phyloP scores from a whole-genome alignment of 2,797 vertebrate species.

The Helostoma temminkii region DNA sequence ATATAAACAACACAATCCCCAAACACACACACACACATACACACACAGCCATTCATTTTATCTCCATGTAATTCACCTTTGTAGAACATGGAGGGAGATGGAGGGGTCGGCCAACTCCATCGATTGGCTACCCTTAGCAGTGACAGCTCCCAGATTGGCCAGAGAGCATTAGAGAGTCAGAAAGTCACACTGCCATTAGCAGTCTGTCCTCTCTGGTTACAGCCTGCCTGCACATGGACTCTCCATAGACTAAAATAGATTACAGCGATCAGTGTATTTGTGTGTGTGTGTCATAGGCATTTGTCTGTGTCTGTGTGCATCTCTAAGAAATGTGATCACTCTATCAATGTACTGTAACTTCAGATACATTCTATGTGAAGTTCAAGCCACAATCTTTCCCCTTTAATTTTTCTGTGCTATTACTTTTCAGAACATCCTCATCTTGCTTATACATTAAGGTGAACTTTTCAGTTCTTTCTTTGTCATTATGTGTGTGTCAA shows the following conservation, averaged over 20 bases:
- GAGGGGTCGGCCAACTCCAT: conserved; percentile 66
- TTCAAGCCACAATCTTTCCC: conserved; percentile 8
- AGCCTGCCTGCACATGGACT: conserved; percentile 41
- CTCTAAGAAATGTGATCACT: conserved; percentile 40
- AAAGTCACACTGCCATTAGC: conserved; percentile 76
- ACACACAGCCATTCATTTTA: conserved; percentile 42
- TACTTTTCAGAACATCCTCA: background rate
- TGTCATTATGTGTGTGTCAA: background rate
- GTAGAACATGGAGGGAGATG: conserved; percentile 67
- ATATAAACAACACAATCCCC: conserved; percentile 14
- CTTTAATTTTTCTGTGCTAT: conserved; percentile 6
- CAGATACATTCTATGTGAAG: conserved; percentile 17
- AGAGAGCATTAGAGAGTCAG: conserved; percentile 73
- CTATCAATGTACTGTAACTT: conserved; percentile 23
- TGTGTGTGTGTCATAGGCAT: background rate
- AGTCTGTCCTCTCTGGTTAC: conserved; percentile 76
- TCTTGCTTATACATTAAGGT: background rate
- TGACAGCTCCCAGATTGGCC: conserved; percentile 80
- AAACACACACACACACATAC: background rate
- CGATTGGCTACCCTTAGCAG: conserved; percentile 72
- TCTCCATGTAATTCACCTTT: conserved; percentile 70
- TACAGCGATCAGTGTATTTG: conserved; percentile 45
- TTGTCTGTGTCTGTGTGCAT: background rate
- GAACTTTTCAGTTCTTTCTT: background rate
- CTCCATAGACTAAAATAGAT: conserved; percentile 55